These are phyloP conservation scores for Poecilia picta DNA, from an alignment of 2,797 vertebrate genomes.

Conservation along the genomic window DNA sequence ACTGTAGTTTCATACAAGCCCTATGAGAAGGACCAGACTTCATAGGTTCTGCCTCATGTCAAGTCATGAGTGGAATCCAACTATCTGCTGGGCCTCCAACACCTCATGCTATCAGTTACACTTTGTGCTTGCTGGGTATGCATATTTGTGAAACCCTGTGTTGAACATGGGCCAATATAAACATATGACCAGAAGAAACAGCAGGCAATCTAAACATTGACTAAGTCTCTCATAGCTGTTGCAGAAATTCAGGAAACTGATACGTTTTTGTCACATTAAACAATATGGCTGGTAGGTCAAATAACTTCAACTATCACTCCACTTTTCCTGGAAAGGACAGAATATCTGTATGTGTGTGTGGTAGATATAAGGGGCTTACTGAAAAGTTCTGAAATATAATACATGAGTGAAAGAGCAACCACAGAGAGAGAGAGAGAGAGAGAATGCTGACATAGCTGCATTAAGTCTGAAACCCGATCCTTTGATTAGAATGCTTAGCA, in stretches of 20 bases:
- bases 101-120: not conserved
- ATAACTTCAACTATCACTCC: not conserved
- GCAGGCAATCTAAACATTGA: not conserved
- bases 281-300: not conserved
- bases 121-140: not conserved
- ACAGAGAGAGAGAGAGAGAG: accelerated
- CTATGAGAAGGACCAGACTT: not conserved
- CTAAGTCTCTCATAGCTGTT: not conserved
- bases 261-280: not conserved
- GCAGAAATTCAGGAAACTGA: not conserved
- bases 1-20: not conserved
- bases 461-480: too few species aligned
- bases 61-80: not conserved
- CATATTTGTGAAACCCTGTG: not conserved
- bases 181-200: not conserved
- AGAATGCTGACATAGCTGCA: not conserved
- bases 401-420: not conserved
- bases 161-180: not conserved
- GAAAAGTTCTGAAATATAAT: conserved; percentile 62
- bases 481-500: conserved; percentile 15
- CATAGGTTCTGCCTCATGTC: not conserved
- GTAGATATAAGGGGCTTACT: conserved; percentile 32
- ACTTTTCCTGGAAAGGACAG: conserved; percentile 53
- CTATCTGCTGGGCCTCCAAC: not conserved
- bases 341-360: conserved; percentile 2